Evolutionary conservation across 1,140 invertebrate species (phyloP), one percentile per base, ranked within the genome.

Genomic region (Sinonovacula constricta): DNA sequence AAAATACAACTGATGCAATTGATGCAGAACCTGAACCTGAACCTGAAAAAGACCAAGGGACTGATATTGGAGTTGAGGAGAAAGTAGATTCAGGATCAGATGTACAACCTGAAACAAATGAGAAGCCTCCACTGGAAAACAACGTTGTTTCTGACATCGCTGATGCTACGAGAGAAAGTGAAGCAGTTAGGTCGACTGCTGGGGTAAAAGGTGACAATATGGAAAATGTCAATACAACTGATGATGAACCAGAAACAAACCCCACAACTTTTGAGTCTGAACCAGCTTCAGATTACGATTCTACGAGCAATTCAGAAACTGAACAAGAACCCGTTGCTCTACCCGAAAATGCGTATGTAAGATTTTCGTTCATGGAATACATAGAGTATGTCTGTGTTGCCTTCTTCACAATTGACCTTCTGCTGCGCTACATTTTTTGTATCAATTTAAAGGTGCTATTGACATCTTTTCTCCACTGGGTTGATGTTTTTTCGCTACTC

Each of bases 211-310:
- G n/a, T n/a, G n/a, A n/a, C n/a, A n/a, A n/a, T n/a, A n/a, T n/a
- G n/a, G n/a, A n/a, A n/a, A n/a, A n/a, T n/a, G n/a, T n/a, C n/a
- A n/a, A n/a, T n/a, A n/a, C n/a, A n/a, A n/a, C n/a, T n/a, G n/a
- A n/a, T n/a, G n/a, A n/a, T n/a, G 65, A 68, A 68, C 24, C 3
- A 1, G 53, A 39, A 3, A 12, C 18, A 28, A 22, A 36, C 12
- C 51, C 67, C 3, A 26, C n/a, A n/a, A n/a, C n/a, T n/a, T n/a
- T n/a, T n/a, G n/a, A n/a, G n/a, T n/a, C n/a, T n/a, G n/a, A n/a
- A 86, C 2, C 28, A 88, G 34, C 75, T 86, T 12, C 80, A 89
- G 34, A 15, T 74, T 30, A 83, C 83, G 10, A 86, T 81, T 79
- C 91, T 91, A 57, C 82, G n/a, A n/a, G n/a, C n/a, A n/a, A 51